Evolutionary conservation across 2,888 invertebrate genomes (phyloP), one percentile per base, ranked within the genome.

Genomic region (Tiliacea citrago): DNA sequence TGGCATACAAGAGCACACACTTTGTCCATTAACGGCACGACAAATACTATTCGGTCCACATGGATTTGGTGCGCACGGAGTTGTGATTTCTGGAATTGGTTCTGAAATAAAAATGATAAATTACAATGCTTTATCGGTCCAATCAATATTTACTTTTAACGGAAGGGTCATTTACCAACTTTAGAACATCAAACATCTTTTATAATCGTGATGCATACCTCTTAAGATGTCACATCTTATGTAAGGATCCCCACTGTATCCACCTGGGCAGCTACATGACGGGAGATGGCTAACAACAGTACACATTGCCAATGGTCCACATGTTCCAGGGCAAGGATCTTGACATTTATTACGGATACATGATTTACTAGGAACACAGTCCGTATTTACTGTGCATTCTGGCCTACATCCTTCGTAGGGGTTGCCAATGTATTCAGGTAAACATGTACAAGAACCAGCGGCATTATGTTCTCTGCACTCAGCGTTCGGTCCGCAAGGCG

Each of bases 31-130:
- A 45, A 97, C 95, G 89, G 97, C 97, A 45, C 97, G 97, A 91
- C 98, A 98, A 86, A 97, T 95, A 73, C 98, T 98, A 89, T 98
- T 98, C 49, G 98, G 96, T 68, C 98, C 98, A 91, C 98, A 98
- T 2, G 98, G 98, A 68, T 97, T 97, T 53, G 98, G 98, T 71
- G 96, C 92, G 88, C 98, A 98, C 0, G 98, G 98, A 83, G 97
- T 96, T 51, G 90, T 80, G 62, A 89, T 88, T 81, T 96, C 95
- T 61, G 91, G 88, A 63, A 91, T 90, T 75, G 93, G 93, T 81
- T 95, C 95, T 95, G 89, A 72, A 93, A 91, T 80, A 18, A 68
- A 71, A 69, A 68, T 16, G 0, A 51, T 60, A 57, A 53, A 75
- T 51, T 62, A 47, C 9, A 58, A 57, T 62, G 21, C 35, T 55